A percentile compares a stretch with the other conserved stretches of the same genome.
These are phyloP conservation scores for Drosophila asahinai DNA, from an alignment of 1,140 invertebrate species.

Conservation along the genomic window DNA sequence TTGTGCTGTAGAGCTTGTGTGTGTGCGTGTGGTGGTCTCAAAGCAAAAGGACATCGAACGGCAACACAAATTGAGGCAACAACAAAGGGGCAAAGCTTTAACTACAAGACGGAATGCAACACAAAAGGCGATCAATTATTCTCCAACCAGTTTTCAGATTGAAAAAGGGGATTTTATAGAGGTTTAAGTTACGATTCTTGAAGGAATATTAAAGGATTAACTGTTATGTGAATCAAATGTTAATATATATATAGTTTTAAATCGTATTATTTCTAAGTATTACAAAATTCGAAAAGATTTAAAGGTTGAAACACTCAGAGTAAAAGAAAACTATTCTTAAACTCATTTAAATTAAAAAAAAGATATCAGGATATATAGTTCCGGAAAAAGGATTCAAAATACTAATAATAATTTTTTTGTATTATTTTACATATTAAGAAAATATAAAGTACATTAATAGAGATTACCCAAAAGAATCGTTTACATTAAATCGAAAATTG, in stretches of 20 bases:
- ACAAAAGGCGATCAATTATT: slow-evolving; percentile 24
- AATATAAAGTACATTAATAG: neutral
- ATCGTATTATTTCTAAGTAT: too few species aligned
- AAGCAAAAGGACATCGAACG: slow-evolving; percentile 35
- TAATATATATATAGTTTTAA: too few species aligned
- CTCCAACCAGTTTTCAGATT: slow-evolving; percentile 8
- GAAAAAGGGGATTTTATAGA: neutral
- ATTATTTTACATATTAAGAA: too few species aligned
- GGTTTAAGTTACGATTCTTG: neutral
- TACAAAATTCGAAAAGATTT: too few species aligned
- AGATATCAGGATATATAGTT: too few species aligned
- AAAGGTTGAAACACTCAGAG: too few species aligned
- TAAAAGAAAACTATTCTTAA: too few species aligned
- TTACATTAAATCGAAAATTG: neutral
- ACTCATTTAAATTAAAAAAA: too few species aligned
- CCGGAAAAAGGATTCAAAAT: too few species aligned
- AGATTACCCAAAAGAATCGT: neutral
- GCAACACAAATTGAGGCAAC: slow-evolving; percentile 42
- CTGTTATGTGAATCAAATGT: neutral
- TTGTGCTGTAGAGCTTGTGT: slow-evolving; percentile 15
- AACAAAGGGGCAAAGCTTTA: slow-evolving; percentile 52
- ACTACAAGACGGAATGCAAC: slow-evolving; percentile 35
- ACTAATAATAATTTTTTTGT: too few species aligned
- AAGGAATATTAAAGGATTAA: neutral
- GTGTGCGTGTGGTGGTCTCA: slow-evolving; percentile 21